Evolutionary conservation across 1,140 invertebrate species (phyloP).

Genomic region (Hyphantria cunea): DNA sequence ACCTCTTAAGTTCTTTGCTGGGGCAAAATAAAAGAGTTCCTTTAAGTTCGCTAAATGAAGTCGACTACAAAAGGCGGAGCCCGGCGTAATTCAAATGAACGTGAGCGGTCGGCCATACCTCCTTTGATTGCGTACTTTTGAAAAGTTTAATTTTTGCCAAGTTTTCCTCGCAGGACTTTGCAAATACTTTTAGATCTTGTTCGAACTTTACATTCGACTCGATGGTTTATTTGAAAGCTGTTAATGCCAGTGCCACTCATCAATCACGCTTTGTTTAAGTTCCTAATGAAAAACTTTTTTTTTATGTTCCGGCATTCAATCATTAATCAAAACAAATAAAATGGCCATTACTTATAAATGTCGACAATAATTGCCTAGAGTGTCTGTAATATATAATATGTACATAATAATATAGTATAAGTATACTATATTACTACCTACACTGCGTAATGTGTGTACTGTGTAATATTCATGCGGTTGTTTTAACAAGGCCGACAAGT

Average conservation of each 20-base stretch:
- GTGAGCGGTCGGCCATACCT: conserved; percentile 52
- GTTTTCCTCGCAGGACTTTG: conserved; percentile 60
- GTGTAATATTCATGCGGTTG: background rate
- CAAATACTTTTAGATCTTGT: conserved; percentile 56
- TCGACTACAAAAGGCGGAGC: conserved; percentile 77
- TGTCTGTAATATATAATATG: background rate
- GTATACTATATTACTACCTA: too few relatives aligned
- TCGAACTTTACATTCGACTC: conserved; percentile 52
- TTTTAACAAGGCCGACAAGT: conserved; percentile 37
- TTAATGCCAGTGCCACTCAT: conserved; percentile 8
- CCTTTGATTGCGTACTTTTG: conserved; percentile 69
- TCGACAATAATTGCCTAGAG: background rate
- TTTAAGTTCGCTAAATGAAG: conserved; percentile 79
- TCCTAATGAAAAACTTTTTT: conserved; percentile 18
- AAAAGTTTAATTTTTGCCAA: conserved; percentile 75
- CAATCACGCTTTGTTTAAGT: conserved; percentile 17
- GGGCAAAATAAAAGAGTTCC: conserved; percentile 69
- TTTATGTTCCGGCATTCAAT: background rate
- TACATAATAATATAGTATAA: too few relatives aligned
- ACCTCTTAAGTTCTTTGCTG: conserved; percentile 71
- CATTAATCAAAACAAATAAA: conserved; percentile 11
- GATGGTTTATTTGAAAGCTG: conserved; percentile 37
- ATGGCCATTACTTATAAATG: conserved; percentile 14
- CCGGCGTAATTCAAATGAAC: conserved; percentile 73
- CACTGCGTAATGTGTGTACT: too few relatives aligned